A percentile compares a stretch with the other conserved stretches of the same genome.
Conservation (phyloP, 2,113 vertebrate species). For the Callaeas wilsoni region DNA sequence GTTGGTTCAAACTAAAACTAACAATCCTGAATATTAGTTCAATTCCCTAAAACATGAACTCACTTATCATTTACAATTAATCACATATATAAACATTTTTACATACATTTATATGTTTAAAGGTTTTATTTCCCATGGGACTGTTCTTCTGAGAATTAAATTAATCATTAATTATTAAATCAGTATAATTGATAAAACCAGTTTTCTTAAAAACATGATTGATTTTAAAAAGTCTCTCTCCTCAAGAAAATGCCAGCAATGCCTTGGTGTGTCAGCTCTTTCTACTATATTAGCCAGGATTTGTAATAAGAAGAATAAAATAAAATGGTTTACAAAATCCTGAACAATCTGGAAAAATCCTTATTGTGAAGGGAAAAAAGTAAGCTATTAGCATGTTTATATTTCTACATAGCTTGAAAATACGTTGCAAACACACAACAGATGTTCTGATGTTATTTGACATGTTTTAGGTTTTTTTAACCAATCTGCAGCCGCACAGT, state of each 20-base stretch:
- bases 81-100: neutral
- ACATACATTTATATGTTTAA: neutral
- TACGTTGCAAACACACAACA: slow-evolving; percentile 60
- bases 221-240: neutral
- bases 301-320: slow-evolving; percentile 28
- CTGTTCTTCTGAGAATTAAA: neutral
- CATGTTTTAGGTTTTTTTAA: slow-evolving; percentile 29
- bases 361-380: neutral
- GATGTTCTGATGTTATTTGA: slow-evolving; percentile 75
- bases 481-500: slow-evolving; percentile 55
- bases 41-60: slow-evolving; percentile 8
- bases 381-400: slow-evolving; percentile 48
- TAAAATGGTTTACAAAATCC: slow-evolving; percentile 38
- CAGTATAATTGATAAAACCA: neutral
- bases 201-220: neutral
- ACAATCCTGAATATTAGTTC: neutral
- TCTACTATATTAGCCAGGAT: slow-evolving; percentile 6
- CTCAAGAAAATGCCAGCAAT: neutral
- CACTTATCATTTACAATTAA: neutral
- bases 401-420: slow-evolving; percentile 60
- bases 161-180: neutral
- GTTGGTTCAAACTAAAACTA: neutral
- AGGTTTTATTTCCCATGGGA: neutral
- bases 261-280: neutral
- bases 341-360: slow-evolving; percentile 5